Base-by-base conservation (phyloP, 2,888 invertebrate species). In the Stictocephala bisonia region DNA sequence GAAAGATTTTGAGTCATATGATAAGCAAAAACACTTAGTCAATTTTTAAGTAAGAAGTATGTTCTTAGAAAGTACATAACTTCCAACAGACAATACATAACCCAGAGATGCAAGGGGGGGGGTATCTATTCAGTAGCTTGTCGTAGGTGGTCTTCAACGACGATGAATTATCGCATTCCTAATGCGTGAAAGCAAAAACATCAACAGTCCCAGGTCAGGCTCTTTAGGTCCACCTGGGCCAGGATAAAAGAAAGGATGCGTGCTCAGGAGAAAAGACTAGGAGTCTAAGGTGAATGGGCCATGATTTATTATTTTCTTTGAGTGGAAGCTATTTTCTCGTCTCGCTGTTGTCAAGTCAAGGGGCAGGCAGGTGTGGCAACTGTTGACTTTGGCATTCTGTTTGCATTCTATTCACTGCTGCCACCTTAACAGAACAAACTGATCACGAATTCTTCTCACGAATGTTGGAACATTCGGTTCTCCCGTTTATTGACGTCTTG, bases 351-450 rank as follows among this genome's bases (percentile, higher is more conserved):
- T n/a, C n/a, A n/a, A n/a, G n/a, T n/a, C 60, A 35, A 44, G 31
- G 40, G 64, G 44, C 64, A 64, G 64, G 64, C 64, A 64, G 64
- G 64, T 64, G 60, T 60, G 44, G 64, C 44, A 64, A 60, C 60
- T 60, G 60, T 64, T 64, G 64, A 64, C 64, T 64, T 27, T 64
- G 44, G 40, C 60, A 60, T 60, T 60, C 35, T 60, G 60, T 60
- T 60, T 60, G 60, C 35, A 60, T 60, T 60, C n/a, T n/a, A n/a
- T n/a, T n/a, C 60, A 35, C 35, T 20, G 60, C 60, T 60, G 40
- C 60, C 60, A 60, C 27, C 60, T 9, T 24, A 26, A 3, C 56
- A 18, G 35, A 60, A 3, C 56, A 18, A 29, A 60, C 60, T 60
- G 22, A 60, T 60, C 60, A 22, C 22, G 7, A 22, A 60, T 60